Conservation (phyloP, 2,888 invertebrate species). For the Dioctria linearis region DNA sequence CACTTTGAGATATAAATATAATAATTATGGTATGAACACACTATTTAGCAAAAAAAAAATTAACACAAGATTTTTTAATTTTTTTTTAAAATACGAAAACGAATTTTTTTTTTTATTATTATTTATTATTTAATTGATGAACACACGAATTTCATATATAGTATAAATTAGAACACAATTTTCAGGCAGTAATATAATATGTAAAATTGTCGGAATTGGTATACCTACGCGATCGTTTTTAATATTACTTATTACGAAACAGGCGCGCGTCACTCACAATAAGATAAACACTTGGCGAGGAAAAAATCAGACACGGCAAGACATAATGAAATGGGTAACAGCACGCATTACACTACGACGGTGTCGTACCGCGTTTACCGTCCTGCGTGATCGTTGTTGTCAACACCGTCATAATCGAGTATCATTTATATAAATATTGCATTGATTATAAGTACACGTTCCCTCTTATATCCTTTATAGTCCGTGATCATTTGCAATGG, state of each 20-base stretch:
- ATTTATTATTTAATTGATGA: slow-evolving; percentile 20
- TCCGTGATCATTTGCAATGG: neutral
- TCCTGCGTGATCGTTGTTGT: neutral
- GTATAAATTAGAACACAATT: slow-evolving; percentile 50
- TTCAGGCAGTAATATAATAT: slow-evolving; percentile 23
- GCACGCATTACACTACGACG: neutral
- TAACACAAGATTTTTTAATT: neutral
- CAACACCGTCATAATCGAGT: neutral
- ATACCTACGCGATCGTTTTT: neutral
- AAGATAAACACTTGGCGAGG: neutral
- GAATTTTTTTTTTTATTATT: neutral
- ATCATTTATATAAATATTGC: slow-evolving; percentile 14
- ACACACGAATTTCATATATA: slow-evolving; percentile 23
- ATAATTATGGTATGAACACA: neutral
- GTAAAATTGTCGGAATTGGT: neutral
- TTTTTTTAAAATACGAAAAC: slow-evolving; percentile 6
- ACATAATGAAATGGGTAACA: neutral
- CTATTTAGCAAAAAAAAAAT: neutral
- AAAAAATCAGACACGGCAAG: no score
- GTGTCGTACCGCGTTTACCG: neutral
- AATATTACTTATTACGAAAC: slow-evolving; percentile 10
- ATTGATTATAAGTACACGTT: slow-evolving; percentile 34
- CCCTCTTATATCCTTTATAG: neutral
- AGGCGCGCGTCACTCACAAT: neutral
- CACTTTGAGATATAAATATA: neutral